These are phyloP conservation scores for Oreochromis aureus DNA, from an alignment of 2,113 vertebrate species.

Conservation along the genomic window DNA sequence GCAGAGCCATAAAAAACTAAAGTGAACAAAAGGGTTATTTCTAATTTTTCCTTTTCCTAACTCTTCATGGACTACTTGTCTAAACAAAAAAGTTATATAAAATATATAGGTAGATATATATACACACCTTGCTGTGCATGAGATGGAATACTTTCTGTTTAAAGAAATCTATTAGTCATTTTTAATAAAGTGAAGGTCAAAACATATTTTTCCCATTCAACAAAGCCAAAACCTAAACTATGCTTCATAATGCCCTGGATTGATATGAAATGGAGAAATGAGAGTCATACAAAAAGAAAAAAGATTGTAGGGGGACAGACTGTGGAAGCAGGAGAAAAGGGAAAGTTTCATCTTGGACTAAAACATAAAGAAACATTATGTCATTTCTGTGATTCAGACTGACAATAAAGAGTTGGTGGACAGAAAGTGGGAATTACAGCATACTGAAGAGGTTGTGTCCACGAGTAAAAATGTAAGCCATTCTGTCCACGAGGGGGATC, in stretches of 20 bases:
- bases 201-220: not conserved
- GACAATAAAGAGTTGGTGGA: not conserved
- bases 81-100: not conserved
- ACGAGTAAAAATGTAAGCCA: not conserved
- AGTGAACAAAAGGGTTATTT: not conserved
- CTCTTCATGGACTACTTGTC: not conserved
- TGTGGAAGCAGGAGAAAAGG: not conserved
- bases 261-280: constrained; percentile 22
- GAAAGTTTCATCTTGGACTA: not conserved
- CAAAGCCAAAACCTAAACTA: not conserved
- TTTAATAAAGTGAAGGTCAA: not conserved
- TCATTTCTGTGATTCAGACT: not conserved
- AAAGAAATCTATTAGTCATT: not conserved
- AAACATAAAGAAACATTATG: not conserved
- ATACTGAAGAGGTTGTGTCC: not conserved
- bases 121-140: not conserved
- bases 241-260: not conserved
- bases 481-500: not conserved
- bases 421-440: not conserved
- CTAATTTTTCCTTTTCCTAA: not conserved
- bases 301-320: not conserved
- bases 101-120: not conserved
- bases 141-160: not conserved
- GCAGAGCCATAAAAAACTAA: not conserved
- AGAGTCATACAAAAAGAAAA: not conserved